Evolutionary conservation across 2,113 vertebrate genomes (phyloP), one percentile per base, ranked within the genome.

Genomic region (Tichodroma muraria): DNA sequence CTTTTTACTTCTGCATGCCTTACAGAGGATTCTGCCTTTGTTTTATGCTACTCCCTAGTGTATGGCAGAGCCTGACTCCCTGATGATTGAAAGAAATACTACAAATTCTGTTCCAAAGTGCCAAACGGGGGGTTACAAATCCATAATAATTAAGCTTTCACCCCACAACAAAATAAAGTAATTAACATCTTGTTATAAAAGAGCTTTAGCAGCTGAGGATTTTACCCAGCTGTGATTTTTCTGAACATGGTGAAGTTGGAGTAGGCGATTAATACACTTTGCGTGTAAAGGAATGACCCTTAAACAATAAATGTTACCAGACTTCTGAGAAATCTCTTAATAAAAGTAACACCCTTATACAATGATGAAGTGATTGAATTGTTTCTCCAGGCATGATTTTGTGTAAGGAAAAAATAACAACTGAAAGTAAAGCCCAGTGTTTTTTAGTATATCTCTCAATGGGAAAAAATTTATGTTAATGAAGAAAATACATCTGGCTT

Each of bases 101-200:
- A 33, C 40, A 94, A 78, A 87, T 88, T 85, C 69, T 68, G 17
- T 89, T 94, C 44, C 70, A 82, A 79, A 85, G n/a, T 69, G 57
- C 57, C 65, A 87, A 81, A 75, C 4, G 1, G 53, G 52, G 90
- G 42, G 38, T 90, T 95, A 88, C 28, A 85, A 88, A 80, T 94
- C 42, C 44, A 28, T 65, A 59, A 78, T 78, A 92, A 93, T 88
- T 96, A 90, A 92, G 89, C 86, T 84, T 89, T 95, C 70, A 89
- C 57, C 77, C 66, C 59, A 84, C 70, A 64, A 75, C 61, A 64
- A 94, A 94, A 54, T 35, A 68, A 91, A 76, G 72, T 71, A 92
- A 96, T 91, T 93, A 96, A 57, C 73, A 64, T 92, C 40, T 85
- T 84, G 44, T 92, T 90, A 75, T 18, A 75, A 63, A 68, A 81